Evolutionary conservation across 2,888 invertebrate species (phyloP).

Genomic region (Alloscopus bannaensis): DNA sequence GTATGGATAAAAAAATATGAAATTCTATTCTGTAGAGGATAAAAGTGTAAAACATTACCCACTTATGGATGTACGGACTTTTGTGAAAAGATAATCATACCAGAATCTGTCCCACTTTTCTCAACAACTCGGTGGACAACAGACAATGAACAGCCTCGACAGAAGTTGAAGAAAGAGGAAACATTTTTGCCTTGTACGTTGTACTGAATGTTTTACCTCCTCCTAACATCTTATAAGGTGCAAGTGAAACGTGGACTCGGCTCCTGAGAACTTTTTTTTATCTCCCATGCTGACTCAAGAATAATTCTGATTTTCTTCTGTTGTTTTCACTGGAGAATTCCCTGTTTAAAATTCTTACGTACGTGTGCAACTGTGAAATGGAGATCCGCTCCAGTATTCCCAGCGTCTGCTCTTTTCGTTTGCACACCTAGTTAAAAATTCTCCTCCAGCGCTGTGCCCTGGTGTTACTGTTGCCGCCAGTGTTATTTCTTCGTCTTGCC

Average conservation of each 20-base stretch:
- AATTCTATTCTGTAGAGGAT: neutral
- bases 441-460: constrained; percentile 33
- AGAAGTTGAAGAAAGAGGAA: neutral
- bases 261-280: constrained; percentile 26
- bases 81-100: constrained; percentile 1
- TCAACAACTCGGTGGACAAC: constrained; percentile 18
- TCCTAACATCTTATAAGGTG: neutral
- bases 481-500: constrained; percentile 24
- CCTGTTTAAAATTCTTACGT: constrained; percentile 33
- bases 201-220: neutral
- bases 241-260: neutral
- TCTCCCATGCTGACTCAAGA: constrained; percentile 50
- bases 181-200: neutral
- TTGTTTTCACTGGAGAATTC: constrained; percentile 50
- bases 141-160: neutral
- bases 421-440: constrained; percentile 48
- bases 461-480: constrained; percentile 26
- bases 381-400: constrained; percentile 31
- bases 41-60: neutral
- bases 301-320: constrained; percentile 51
- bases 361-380: constrained; percentile 25
- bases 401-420: neutral
- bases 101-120: constrained; percentile 10
- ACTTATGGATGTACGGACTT: neutral
- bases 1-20: constrained; percentile 1